Conservation (phyloP, 2,113 vertebrate genomes). For the Melanotaenia duboulayi region DNA sequence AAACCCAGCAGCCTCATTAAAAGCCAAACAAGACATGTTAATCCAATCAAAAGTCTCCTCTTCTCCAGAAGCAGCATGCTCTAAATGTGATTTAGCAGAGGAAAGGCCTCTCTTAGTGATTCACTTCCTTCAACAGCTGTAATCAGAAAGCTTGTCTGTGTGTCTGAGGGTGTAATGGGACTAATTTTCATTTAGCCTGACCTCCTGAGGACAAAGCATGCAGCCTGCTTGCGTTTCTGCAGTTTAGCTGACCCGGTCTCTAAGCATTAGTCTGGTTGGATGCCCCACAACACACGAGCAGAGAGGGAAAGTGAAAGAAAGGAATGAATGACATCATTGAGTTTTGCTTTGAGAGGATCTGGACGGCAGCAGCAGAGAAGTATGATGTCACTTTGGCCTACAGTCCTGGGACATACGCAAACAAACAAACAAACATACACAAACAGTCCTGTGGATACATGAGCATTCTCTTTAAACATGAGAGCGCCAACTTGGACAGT, state of each 20-base stretch:
- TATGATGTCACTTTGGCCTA: slow-evolving; percentile 67
- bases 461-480: slow-evolving; percentile 9
- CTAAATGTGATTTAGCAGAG: slow-evolving; percentile 48
- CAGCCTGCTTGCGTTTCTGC: slow-evolving; percentile 50
- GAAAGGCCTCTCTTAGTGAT: slow-evolving; percentile 22
- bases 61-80: slow-evolving; percentile 13
- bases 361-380: slow-evolving; percentile 30
- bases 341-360: slow-evolving; percentile 55
- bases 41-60: slow-evolving; percentile 36
- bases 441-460: slow-evolving; percentile 4
- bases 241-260: slow-evolving; percentile 76
- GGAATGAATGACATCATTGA: slow-evolving; percentile 73
- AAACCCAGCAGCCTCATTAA: slow-evolving; percentile 25
- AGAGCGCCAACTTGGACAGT: slow-evolving; percentile 6
- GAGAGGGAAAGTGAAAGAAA: slow-evolving; percentile 37
- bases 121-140: slow-evolving; percentile 25
- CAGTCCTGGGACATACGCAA: slow-evolving; percentile 26
- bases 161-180: slow-evolving; percentile 37
- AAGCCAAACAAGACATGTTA: slow-evolving; percentile 17
- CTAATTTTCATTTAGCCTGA: slow-evolving; percentile 62
- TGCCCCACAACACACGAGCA: slow-evolving; percentile 64
- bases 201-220: slow-evolving; percentile 67
- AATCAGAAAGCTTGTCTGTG: slow-evolving; percentile 23
- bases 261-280: slow-evolving; percentile 73
- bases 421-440: slow-evolving; percentile 18